Evolutionary conservation across 2,888 invertebrate species (phyloP), one percentile per base, ranked within the genome.

Genomic region (Callyntrura sp.): DNA sequence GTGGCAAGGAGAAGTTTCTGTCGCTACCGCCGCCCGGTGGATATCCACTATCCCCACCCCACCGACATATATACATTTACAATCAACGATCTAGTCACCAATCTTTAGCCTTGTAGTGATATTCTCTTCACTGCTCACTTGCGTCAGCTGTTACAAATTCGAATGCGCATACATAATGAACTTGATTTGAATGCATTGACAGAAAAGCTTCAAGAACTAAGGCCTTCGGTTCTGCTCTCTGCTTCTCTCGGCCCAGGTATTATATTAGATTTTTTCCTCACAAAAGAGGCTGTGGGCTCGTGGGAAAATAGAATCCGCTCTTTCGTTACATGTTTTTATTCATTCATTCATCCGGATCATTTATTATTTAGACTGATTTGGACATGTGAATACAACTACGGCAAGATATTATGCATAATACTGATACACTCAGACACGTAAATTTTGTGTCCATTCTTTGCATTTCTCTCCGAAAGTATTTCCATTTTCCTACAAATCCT

Each of bases 101-200:
- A 35, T 6, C 6, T 35, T 35, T n/a, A 62, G 23, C 25, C 62
- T 11, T 35, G 35, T 35, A 35, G 35, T 6, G 35, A 20, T 48
- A 0, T 73, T 35, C 35, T 45, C 45, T 73, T n/a, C 48, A 17
- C 5, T 28, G 62, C 23, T 62, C 62, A n/a, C 28, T 51, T 76
- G 55, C 55, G 76, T 76, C 76, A 76, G 76, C 76, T 76, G 76
- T 51, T 51, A 51, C 76, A 55, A 51, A 76, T 76, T 76, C 76
- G 76, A 51, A 76, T 76, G 76, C 76, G 76, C 76, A 76, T 76
- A 51, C 55, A 76, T 76, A 76, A 76, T 76, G 76, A 76, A 76
- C 48, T 76, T 76, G 25, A 51, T 76, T 76, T 76, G 51, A 76
- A 76, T 76, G 51, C 76, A 76, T 76, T 76, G 76, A 76, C 76